Evolutionary conservation across 92 coral and sea anemone species (phyloP).

Genomic region (Parazoanthus swiftii): DNA sequence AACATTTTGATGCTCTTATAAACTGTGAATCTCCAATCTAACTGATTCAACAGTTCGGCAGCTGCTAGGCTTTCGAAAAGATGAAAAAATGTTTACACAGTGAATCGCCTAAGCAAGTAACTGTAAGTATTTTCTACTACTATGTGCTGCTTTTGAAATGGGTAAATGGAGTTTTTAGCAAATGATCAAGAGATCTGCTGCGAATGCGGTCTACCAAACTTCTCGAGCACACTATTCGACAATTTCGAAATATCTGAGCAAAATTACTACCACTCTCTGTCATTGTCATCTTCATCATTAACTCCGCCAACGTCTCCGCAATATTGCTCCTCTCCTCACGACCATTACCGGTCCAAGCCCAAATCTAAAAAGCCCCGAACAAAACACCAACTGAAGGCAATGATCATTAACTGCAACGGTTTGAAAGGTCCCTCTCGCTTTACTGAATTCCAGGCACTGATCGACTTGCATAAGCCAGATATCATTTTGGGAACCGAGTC

Average conservation of each 20-base stretch:
- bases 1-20: too few relatives aligned
- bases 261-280: background rate
- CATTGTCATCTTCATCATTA: background rate
- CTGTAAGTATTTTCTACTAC: too few relatives aligned
- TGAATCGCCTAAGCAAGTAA: too few relatives aligned
- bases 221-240: background rate
- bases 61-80: too few relatives aligned
- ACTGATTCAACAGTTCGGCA: too few relatives aligned
- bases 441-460: background rate
- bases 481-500: background rate
- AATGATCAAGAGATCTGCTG: background rate
- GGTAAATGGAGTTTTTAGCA: too few relatives aligned
- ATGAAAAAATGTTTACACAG: too few relatives aligned
- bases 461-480: background rate
- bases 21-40: too few relatives aligned
- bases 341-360: too few relatives aligned
- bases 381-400: background rate
- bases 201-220: background rate
- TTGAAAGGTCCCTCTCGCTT: background rate
- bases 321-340: too few relatives aligned
- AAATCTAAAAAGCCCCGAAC: background rate
- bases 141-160: too few relatives aligned
- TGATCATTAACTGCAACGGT: background rate
- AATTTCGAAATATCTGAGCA: background rate
- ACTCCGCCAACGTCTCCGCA: background rate